Conservation (phyloP, 1,140 invertebrate species). For the Macrocentrus cingulum region DNA sequence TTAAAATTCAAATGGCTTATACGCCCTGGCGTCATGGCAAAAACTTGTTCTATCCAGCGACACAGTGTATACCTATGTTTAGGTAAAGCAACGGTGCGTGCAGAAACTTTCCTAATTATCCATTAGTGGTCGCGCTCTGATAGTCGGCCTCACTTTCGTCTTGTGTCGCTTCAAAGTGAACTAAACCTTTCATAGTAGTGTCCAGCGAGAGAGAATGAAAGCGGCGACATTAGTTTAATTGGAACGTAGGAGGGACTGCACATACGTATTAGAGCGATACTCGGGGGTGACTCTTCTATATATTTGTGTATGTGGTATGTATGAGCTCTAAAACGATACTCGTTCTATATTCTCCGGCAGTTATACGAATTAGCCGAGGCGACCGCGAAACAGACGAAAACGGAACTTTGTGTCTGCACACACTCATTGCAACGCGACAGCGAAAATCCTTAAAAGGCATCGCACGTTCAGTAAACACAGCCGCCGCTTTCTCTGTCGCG, state of each 20-base stretch:
- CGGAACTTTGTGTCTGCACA: background rate
- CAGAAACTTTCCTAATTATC: slow-evolving; percentile 28
- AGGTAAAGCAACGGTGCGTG: slow-evolving; percentile 1
- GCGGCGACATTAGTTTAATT: slow-evolving; percentile 35
- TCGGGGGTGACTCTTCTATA: no score
- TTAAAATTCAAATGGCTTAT: no score
- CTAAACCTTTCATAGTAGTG: background rate
- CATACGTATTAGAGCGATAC: background rate
- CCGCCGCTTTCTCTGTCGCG: slow-evolving; percentile 13
- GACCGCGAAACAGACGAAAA: slow-evolving; percentile 19
- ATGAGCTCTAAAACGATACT: no score
- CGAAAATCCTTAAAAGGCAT: slow-evolving; percentile 14
- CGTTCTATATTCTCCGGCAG: no score
- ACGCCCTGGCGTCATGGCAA: no score
- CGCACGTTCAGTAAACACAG: slow-evolving; percentile 23
- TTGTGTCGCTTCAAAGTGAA: slow-evolving; percentile 23
- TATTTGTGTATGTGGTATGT: no score
- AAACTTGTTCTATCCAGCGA: background rate
- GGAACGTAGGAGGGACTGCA: slow-evolving; percentile 16
- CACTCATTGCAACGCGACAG: background rate
- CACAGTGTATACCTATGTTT: background rate
- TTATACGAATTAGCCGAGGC: background rate
- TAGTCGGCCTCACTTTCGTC: slow-evolving; percentile 13
- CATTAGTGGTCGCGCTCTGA: slow-evolving; percentile 24
- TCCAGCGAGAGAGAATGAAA: slow-evolving; percentile 7